Percentiles rank a stretch among this genome's conserved stretches.
Evolutionary conservation across 2,113 vertebrate genomes (phyloP).

Genomic region (Anseranas semipalmata): DNA sequence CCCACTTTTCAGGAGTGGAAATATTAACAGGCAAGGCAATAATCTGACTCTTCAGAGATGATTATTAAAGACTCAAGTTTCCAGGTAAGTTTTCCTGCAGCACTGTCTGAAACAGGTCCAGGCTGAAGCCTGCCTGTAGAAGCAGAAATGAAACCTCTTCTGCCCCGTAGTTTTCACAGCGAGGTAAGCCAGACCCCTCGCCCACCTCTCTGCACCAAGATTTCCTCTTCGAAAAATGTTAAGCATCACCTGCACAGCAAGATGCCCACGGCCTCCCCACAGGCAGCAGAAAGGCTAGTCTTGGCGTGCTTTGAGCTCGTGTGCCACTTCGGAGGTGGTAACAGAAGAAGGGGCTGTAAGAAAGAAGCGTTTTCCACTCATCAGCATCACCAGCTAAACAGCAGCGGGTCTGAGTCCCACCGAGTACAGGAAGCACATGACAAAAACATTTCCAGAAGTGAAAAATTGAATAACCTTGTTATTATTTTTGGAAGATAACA

Average conservation of each 20-base stretch:
- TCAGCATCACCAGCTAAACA: neutral
- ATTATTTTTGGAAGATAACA: neutral
- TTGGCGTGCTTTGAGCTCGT: neutral
- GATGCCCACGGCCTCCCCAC: neutral
- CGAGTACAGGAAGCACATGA: neutral
- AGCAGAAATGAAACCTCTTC: neutral
- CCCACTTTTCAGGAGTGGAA: neutral
- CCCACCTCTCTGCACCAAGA: neutral
- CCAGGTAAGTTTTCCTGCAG: neutral
- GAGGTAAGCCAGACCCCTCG: rapidly evolving
- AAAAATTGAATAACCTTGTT: neutral
- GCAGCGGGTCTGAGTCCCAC: neutral
- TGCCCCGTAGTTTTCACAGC: neutral
- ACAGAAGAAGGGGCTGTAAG: neutral
- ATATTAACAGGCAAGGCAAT: neutral
- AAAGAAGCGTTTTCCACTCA: neutral
- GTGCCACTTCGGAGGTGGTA: neutral
- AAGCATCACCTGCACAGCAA: neutral
- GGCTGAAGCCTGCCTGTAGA: neutral
- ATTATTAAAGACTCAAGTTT: neutral
- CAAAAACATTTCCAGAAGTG: neutral
- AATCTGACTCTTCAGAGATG: neutral
- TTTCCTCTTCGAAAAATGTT: neutral
- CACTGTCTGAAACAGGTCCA: neutral
- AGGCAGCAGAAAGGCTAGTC: neutral